These are phyloP conservation scores for Marronus borbonicus DNA, from an alignment of 2,888 invertebrate genomes.

Conservation along the genomic window DNA sequence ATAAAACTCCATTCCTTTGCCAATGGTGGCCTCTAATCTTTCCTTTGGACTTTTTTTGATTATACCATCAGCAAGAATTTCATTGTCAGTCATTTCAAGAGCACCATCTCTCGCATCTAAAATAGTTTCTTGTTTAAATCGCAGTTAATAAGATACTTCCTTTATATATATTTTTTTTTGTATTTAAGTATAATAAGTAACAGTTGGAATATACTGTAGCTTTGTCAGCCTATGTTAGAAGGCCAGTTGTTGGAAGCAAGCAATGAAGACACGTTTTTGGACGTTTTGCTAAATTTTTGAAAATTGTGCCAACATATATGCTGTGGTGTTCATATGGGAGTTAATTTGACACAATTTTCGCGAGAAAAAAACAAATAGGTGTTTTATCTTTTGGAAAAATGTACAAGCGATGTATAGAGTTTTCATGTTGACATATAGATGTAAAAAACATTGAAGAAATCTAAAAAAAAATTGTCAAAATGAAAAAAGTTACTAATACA, in stretches of 20 bases:
- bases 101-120: slow-evolving; percentile 76
- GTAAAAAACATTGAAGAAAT: slow-evolving; percentile 16
- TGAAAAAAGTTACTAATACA: slow-evolving; percentile 21
- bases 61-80: slow-evolving; percentile 87
- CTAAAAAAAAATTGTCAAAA: slow-evolving; percentile 33
- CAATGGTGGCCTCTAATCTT: slow-evolving; percentile 92
- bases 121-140: slow-evolving; percentile 58
- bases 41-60: slow-evolving; percentile 89
- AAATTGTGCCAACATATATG: slow-evolving; percentile 30
- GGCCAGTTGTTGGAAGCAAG: slow-evolving; percentile 48
- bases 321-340: background rate
- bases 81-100: slow-evolving; percentile 72
- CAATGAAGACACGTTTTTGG: slow-evolving; percentile 37
- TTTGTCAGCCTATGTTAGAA: slow-evolving; percentile 45
- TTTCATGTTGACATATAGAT: slow-evolving; percentile 26
- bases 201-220: slow-evolving; percentile 61
- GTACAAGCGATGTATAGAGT: slow-evolving; percentile 20
- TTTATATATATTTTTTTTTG: slow-evolving; percentile 9
- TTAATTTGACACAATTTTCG: slow-evolving; percentile 31
- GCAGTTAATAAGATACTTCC: slow-evolving; percentile 18
- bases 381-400: slow-evolving; percentile 8
- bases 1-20: slow-evolving; percentile 94
- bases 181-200: slow-evolving; percentile 52
- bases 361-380: slow-evolving; percentile 19
- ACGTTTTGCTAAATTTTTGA: slow-evolving; percentile 30